A percentile compares a stretch with the other conserved stretches of the same genome.
Evolutionary conservation across 2,113 vertebrate genomes (phyloP).

Genomic region (Rhodinocichla rosea): DNA sequence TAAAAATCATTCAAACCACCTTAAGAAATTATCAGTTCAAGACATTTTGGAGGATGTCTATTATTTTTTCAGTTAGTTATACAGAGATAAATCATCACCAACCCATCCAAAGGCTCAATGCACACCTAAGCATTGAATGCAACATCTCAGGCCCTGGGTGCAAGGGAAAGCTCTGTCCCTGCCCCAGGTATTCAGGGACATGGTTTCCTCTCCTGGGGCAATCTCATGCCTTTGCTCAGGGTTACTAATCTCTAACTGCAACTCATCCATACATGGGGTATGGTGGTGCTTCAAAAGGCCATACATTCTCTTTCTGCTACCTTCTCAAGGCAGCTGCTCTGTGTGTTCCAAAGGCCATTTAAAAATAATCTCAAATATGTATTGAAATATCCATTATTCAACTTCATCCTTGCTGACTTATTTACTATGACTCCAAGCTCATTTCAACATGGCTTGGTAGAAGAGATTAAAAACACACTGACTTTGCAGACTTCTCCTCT

Average conservation of each 20-base stretch:
- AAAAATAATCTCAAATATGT: background rate
- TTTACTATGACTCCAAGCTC: background rate
- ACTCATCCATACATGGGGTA: background rate
- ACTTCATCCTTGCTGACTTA: background rate
- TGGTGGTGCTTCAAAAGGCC: background rate
- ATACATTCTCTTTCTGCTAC: background rate
- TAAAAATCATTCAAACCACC: background rate
- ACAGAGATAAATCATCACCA: background rate
- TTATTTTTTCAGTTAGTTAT: background rate
- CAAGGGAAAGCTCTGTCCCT: background rate
- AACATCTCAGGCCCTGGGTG: background rate
- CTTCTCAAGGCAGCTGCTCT: background rate
- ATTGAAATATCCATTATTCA: background rate
- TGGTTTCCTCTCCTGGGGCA: background rate
- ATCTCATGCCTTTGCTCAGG: background rate
- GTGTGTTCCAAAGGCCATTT: background rate
- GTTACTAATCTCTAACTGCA: background rate
- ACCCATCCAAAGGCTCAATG: background rate
- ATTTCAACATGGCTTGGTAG: background rate
- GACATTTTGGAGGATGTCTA: background rate
- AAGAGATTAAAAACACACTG: background rate
- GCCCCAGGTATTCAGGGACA: background rate
- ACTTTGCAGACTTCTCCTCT: background rate
- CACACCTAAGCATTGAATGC: rapidly evolving
- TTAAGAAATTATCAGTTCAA: background rate